Conservation (phyloP, 1,140 invertebrate genomes). For the Drosophila burlai region DNA sequence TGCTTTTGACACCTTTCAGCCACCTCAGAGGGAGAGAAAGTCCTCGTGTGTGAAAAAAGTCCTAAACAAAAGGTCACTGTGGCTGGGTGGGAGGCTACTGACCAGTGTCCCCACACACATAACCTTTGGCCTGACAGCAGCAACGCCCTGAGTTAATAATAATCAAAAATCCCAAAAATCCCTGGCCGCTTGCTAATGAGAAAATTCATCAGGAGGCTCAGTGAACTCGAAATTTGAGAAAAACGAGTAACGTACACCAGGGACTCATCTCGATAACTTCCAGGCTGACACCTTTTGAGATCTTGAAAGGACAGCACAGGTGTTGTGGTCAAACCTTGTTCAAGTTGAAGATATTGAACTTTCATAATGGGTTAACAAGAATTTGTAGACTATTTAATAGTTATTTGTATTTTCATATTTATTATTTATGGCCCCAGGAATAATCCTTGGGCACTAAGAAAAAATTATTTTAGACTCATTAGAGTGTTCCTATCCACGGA, state of each 20-base stretch:
- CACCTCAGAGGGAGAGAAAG: not conserved
- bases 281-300: constrained; percentile 8
- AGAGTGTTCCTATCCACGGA: constrained; percentile 85
- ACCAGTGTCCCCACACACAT: constrained; percentile 28
- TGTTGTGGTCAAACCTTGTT: not conserved
- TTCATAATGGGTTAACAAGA: too few relatives aligned
- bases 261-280: constrained; percentile 19
- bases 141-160: constrained; percentile 45
- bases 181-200: constrained; percentile 34
- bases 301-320: not conserved
- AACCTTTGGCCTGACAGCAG: constrained; percentile 43
- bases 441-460: too few relatives aligned
- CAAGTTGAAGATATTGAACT: not conserved
- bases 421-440: too few relatives aligned
- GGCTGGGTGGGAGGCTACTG: constrained; percentile 42
- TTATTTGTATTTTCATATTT: too few relatives aligned
- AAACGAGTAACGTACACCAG: not conserved
- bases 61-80: constrained; percentile 61
- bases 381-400: too few relatives aligned
- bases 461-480: constrained; percentile 77
- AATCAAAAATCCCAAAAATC: constrained; percentile 46
- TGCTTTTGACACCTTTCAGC: constrained; percentile 76
- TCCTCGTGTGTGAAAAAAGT: constrained; percentile 19
- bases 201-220: constrained; percentile 31
- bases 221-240: constrained; percentile 43